Base-by-base conservation (phyloP, 1,140 invertebrate species). In the Streblospio benedicti region DNA sequence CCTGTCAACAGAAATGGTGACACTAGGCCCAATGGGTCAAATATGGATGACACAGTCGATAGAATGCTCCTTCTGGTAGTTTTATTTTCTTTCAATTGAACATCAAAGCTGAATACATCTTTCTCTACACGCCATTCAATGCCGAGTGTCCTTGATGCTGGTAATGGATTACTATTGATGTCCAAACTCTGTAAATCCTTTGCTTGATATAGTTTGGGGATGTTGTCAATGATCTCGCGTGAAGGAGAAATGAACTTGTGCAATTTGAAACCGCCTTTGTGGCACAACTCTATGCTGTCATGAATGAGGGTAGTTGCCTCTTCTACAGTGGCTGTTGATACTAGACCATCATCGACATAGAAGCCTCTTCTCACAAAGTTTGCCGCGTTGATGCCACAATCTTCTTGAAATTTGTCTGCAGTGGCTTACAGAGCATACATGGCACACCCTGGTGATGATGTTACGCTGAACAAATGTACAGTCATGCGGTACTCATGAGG, bases 1-100 rank as follows among this genome's bases (percentile, higher is more conserved):
- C 25, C 51, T n/a, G 25, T 30, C 6, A 63, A 18, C 23, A 55
- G 49, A 20, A 55, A 47, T 2, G 43, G 51, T 0, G 61, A 30
- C 12, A 53, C 54, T n/a, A 63, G 20, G 38, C 67, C 68, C 23
- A 66, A 44, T 3, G 67, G 65, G 35, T 71, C 69, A 43, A 54
- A 71, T 9, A 69, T 20, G 16, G 60, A 61, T 18, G 23, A 33
- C 18, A 61, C 43, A 4, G 4, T 25, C 4, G 53, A 58, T 3
- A 61, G 43, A 18, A 57, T 44, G 9, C 60, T 55, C 47, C 60
- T 44, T 14, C 51, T 12, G 12, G 33, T 60, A 6, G 16, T 31
- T 41, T 33, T 20, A 20, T 60, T 38, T 23, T 56, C 58, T 4
- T 16, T 49, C 16, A 33, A 27, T 18, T 25, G 20, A 25, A 59